Evolutionary conservation across 2,888 invertebrate species (phyloP).

Genomic region (Xylota segnis): DNA sequence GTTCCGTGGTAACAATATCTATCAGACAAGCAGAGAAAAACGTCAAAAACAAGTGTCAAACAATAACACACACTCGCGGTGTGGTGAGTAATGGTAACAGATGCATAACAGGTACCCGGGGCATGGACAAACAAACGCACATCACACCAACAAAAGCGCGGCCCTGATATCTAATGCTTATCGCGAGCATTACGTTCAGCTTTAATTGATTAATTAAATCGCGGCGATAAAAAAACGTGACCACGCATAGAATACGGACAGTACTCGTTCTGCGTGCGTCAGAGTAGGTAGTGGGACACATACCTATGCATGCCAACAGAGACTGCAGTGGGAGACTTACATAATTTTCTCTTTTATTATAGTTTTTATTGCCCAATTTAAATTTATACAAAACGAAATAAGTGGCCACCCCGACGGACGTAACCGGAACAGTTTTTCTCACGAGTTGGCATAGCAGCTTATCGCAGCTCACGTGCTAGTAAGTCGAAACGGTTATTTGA

Average conservation of each 20-base stretch:
- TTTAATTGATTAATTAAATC: constrained; percentile 74
- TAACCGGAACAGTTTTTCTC: constrained; percentile 10
- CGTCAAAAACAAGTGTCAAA: constrained; percentile 45
- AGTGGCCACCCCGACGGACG: neutral
- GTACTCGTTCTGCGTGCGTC: constrained; percentile 13
- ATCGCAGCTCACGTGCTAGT: constrained; percentile 23
- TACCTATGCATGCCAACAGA: too few species aligned
- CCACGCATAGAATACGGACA: constrained; percentile 14
- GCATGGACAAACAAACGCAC: constrained; percentile 10
- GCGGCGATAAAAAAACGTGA: constrained; percentile 62
- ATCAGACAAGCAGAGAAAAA: constrained; percentile 20
- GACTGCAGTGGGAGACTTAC: constrained; percentile 10
- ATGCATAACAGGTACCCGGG: constrained; percentile 44
- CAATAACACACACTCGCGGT: constrained; percentile 32
- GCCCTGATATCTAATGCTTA: constrained; percentile 58
- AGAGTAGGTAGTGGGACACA: neutral
- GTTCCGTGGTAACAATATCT: constrained; percentile 4
- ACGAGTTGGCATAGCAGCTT: constrained; percentile 6
- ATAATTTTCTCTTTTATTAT: constrained; percentile 11
- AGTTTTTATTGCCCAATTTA: constrained; percentile 23
- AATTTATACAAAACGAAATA: constrained; percentile 15
- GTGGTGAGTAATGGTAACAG: constrained; percentile 32
- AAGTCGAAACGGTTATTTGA: neutral
- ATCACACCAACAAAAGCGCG: constrained; percentile 11
- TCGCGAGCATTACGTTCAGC: constrained; percentile 43